phyloP scores from a whole-genome alignment of 2,797 vertebrate species.

The Gobio occitaniae region DNA sequence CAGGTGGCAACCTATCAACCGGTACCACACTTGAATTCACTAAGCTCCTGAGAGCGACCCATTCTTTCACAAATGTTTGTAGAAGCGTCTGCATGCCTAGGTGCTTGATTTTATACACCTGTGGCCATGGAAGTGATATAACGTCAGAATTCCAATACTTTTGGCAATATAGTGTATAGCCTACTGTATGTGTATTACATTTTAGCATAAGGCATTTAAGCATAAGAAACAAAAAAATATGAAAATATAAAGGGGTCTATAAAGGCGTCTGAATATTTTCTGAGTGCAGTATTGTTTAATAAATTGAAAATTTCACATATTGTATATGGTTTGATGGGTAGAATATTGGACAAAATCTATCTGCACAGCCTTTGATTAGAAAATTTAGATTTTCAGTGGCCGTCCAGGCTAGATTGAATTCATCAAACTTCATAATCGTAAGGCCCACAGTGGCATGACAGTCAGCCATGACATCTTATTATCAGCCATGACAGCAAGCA shows the following conservation, averaged over 20 bases:
- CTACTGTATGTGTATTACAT: too few species aligned
- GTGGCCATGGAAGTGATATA: too few species aligned
- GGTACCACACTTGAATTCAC: too few species aligned
- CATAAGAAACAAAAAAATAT: background rate
- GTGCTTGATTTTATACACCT: too few species aligned
- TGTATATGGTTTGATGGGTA: background rate
- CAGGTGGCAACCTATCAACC: too few species aligned
- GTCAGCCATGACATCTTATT: conserved; percentile 55
- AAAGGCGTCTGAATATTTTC: background rate
- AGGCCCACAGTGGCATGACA: conserved; percentile 49
- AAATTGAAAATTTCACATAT: conserved; percentile 3
- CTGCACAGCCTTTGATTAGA: conserved; percentile 18
- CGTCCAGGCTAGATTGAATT: conserved; percentile 39
- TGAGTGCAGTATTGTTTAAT: background rate
- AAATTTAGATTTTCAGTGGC: conserved; percentile 26
- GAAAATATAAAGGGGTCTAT: background rate
- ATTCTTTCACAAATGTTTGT: too few species aligned
- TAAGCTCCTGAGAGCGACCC: too few species aligned
- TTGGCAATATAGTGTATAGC: too few species aligned
- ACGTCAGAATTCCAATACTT: too few species aligned
- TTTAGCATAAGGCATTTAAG: too few species aligned
- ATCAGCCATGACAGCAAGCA: conserved; percentile 55
- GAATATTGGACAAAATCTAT: background rate
- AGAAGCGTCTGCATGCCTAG: too few species aligned
- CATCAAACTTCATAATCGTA: conserved; percentile 54